These are phyloP conservation scores for Cossypha niveicapilla DNA, from an alignment of 2,797 vertebrate genomes.

Conservation along the genomic window DNA sequence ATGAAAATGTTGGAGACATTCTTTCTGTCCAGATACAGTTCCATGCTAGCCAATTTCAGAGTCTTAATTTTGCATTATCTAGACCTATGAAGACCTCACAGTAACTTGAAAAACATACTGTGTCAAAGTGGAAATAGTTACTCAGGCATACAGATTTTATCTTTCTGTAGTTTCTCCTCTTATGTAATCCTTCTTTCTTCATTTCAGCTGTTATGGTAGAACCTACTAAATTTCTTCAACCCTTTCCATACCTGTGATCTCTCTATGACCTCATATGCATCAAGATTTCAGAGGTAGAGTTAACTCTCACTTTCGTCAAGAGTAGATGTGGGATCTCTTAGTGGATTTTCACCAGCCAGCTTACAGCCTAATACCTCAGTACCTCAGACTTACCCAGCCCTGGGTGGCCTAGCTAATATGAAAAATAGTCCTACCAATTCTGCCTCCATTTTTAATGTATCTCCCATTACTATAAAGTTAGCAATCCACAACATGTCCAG, in stretches of 20 bases:
- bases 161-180: neutral
- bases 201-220: neutral
- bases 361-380: neutral
- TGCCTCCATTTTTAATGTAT: neutral
- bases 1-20: neutral
- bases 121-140: neutral
- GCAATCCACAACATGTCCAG: neutral
- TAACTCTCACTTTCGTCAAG: neutral
- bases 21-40: neutral
- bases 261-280: neutral
- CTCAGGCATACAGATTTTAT: neutral
- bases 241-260: neutral
- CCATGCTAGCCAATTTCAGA: neutral
- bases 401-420: neutral
- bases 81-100: neutral
- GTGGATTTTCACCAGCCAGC: neutral
- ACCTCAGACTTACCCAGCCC: neutral
- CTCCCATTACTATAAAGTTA: neutral
- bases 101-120: neutral
- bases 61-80: neutral
- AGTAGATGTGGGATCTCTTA: neutral
- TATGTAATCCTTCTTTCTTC: neutral
- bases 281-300: neutral
- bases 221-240: neutral
- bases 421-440: neutral